Evolutionary conservation across 2,797 vertebrate species (phyloP).

Genomic region (Hylomyscus alleni): DNA sequence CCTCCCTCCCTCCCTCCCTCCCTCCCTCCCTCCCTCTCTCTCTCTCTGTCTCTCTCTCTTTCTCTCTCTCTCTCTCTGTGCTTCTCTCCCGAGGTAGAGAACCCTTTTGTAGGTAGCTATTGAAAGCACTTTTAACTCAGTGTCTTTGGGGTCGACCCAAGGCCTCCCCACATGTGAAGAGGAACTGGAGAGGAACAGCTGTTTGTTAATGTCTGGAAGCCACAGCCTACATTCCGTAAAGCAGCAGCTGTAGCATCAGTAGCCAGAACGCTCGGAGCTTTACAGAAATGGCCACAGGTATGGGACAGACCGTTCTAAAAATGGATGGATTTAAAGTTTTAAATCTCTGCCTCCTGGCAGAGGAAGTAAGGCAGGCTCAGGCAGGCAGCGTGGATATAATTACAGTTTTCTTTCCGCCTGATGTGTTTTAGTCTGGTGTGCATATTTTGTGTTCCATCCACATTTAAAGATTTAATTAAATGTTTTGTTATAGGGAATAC

Average conservation of each 20-base stretch:
- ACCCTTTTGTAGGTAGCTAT: not conserved
- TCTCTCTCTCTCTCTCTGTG: not conserved
- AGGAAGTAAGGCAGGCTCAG: conserved; percentile 59
- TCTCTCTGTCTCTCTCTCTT: too few species aligned
- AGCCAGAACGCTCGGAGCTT: conserved; percentile 27
- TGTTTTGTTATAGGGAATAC: conserved; percentile 69
- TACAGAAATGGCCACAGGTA: not conserved
- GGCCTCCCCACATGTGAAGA: not conserved
- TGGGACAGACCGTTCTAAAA: not conserved
- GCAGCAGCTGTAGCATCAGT: conserved; percentile 27
- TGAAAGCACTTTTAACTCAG: not conserved
- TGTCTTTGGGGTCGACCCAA: not conserved
- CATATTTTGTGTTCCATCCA: conserved; percentile 69
- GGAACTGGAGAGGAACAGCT: not conserved
- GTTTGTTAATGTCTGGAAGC: conserved; percentile 16
- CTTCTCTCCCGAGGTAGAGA: not conserved
- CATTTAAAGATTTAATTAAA: conserved; percentile 79
- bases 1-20: too few species aligned
- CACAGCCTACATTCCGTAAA: not conserved
- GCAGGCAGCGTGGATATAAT: conserved; percentile 69
- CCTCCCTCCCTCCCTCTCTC: too few species aligned
- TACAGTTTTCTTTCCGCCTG: conserved; percentile 70
- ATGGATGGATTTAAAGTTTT: conserved; percentile 67
- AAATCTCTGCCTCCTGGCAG: conserved; percentile 66
- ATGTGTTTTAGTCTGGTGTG: conserved; percentile 74